These are phyloP conservation scores for Kuschelorhynchus macadamiae DNA, from an alignment of 2,888 invertebrate species.

Conservation along the genomic window DNA sequence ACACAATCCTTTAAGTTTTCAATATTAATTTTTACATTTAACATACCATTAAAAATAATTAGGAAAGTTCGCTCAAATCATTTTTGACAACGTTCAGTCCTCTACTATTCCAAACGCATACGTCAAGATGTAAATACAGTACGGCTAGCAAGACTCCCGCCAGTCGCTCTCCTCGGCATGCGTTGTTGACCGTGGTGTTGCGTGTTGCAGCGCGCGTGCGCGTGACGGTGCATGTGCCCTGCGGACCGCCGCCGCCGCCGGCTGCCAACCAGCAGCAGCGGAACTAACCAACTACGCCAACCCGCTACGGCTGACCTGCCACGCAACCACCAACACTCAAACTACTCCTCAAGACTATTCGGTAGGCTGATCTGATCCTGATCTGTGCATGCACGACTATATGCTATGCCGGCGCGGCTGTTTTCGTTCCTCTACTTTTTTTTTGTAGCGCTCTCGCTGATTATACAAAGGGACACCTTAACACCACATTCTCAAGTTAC, in stretches of 20 bases:
- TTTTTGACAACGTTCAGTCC: no score
- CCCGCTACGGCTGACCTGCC: constrained; percentile 36
- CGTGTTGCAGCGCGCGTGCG: constrained; percentile 90
- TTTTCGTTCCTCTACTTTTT: constrained; percentile 12
- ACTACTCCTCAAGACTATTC: constrained; percentile 55
- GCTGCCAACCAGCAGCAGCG: constrained; percentile 63
- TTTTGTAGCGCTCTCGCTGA: constrained; percentile 18
- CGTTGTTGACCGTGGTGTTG: constrained; percentile 63
- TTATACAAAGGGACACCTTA: constrained; percentile 14
- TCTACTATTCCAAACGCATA: no score
- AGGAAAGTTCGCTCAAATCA: no score
- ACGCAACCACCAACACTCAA: constrained; percentile 45
- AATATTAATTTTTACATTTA: no score
- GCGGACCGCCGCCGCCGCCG: constrained; percentile 63
- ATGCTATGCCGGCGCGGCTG: constrained; percentile 19
- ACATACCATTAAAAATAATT: no score
- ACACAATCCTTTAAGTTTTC: no score
- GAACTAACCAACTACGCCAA: constrained; percentile 62
- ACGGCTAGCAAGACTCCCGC: no score
- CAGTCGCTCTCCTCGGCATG: constrained; percentile 25
- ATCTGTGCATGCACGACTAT: constrained; percentile 35
- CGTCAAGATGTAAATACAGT: no score
- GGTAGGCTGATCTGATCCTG: constrained; percentile 61
- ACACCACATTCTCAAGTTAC: background rate
- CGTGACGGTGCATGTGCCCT: constrained; percentile 90